Base-by-base conservation (phyloP, 2,888 invertebrate species). In the Eurytoma adleriae region DNA sequence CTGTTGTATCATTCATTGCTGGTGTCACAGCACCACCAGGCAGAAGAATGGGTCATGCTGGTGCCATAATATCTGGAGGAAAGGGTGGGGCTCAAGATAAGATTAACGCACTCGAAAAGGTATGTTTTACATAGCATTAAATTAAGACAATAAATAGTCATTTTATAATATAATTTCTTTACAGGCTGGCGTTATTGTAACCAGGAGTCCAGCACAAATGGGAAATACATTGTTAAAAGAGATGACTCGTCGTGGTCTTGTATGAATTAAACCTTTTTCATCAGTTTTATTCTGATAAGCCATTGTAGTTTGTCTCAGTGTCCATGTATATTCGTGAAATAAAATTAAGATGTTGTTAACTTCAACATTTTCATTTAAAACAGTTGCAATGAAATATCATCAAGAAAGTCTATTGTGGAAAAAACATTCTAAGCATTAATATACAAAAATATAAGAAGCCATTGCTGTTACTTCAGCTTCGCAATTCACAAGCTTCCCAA, bases 51-150 rank as follows among this genome's bases (percentile, higher is more conserved):
- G 99, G 99, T 62, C 99, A 99, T 91, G 99, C 99, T 81, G 99
- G 99, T 85, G 99, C 99, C 84, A 99, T 99, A 88, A 99, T 99
- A 90, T 97, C 99, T 0, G 99, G 99, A 18, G 99, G 99, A 70
- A 99, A 99, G 91, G 99, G 99, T 83, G 98, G 98, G 75, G 99
- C 99, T 79, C 95, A 96, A 92, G 99, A 98, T 90, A 99, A 99
- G 92, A 99, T 99, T 85, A 95, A 96, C 87, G 98, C 99, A 79
- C 92, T 99, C 83, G 96, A 96, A 92, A 95, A 95, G 90, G 93
- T 92, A 86, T 83, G 67, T 78, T 52, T 79, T 24, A 18, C 13
- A 71, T 20, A 69, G 27, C 14, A 14, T 16, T 16, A 30, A 40
- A 30, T 59, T 20, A 54, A 56, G 61, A 27, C 62, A 27, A 73